Conservation (phyloP, 2,113 vertebrate species). For the Orientallactaga bullata region DNA sequence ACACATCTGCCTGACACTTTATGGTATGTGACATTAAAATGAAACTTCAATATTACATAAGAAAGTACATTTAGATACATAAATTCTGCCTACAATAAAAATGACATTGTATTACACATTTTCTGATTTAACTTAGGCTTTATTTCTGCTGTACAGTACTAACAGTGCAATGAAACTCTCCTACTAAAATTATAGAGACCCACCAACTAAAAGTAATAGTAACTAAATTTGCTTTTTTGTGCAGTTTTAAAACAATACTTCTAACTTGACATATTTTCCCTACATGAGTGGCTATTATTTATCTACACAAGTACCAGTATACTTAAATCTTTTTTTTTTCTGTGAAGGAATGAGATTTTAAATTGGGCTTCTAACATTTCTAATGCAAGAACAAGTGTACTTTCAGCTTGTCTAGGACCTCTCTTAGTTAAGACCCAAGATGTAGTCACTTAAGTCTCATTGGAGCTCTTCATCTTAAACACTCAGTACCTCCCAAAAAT, state of each 20-base stretch:
- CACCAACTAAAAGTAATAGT: not conserved
- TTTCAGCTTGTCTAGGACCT: not conserved
- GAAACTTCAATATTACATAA: not conserved
- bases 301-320: not conserved
- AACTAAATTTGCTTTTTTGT: not conserved
- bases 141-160: not conserved
- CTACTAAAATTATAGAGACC: not conserved
- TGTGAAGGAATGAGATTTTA: not conserved
- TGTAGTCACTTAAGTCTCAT: not conserved
- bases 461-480: not conserved
- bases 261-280: not conserved
- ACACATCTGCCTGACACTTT: constrained; percentile 23
- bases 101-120: not conserved
- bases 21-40: constrained; percentile 30
- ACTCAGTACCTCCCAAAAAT: not conserved
- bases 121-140: not conserved
- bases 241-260: constrained; percentile 4
- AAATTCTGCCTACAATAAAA: constrained; percentile 47
- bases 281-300: constrained; percentile 17
- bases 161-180: not conserved
- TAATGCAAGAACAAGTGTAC: not conserved
- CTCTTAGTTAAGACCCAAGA: not conserved
- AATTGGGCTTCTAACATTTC: not conserved
- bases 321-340: not conserved
- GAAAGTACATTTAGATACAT: not conserved